Evolutionary conservation across 1,140 invertebrate genomes (phyloP).

Genomic region (Hyposmocoma kahamanoa): DNA sequence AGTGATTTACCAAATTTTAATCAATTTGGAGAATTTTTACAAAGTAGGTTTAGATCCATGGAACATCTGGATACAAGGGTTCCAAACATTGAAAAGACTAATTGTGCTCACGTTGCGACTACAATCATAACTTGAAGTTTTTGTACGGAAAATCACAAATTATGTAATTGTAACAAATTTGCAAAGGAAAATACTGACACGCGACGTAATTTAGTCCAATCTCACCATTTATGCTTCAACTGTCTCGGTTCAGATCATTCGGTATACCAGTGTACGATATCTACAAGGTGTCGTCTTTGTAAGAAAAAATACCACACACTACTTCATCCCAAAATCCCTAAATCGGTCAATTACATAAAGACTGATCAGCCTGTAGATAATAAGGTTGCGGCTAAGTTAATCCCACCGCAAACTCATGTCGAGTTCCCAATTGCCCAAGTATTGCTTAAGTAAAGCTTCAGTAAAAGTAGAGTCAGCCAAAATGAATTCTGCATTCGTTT

Average conservation of each 20-base stretch:
- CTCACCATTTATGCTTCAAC: slow-evolving; percentile 23
- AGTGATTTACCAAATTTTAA: slow-evolving; percentile 20
- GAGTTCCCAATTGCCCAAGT: slow-evolving; percentile 6
- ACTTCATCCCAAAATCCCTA: not conserved
- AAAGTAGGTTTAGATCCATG: slow-evolving; percentile 16
- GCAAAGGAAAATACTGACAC: slow-evolving; percentile 10
- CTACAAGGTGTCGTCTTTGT: slow-evolving; percentile 4
- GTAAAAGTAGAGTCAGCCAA: slow-evolving; percentile 9
- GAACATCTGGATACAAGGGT: slow-evolving; percentile 21
- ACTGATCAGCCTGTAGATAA: not conserved
- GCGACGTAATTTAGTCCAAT: slow-evolving; percentile 20
- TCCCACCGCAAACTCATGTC: not conserved
- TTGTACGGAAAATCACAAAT: slow-evolving; percentile 19
- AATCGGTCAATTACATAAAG: not conserved
- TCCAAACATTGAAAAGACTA: slow-evolving; percentile 6
- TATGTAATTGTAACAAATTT: slow-evolving; percentile 21
- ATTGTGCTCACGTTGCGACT: slow-evolving; percentile 4
- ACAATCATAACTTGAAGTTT: slow-evolving; percentile 10
- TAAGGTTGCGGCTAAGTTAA: not conserved
- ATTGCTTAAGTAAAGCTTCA: slow-evolving; percentile 18
- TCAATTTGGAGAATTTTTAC: slow-evolving; percentile 22
- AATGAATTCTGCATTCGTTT: not conserved
- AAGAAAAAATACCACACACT: not conserved
- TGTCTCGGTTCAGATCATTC: slow-evolving; percentile 20
- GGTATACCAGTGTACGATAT: slow-evolving; percentile 2